Conservation (phyloP, 2,888 invertebrate species). For the Nematopogon swammerdamellus region DNA sequence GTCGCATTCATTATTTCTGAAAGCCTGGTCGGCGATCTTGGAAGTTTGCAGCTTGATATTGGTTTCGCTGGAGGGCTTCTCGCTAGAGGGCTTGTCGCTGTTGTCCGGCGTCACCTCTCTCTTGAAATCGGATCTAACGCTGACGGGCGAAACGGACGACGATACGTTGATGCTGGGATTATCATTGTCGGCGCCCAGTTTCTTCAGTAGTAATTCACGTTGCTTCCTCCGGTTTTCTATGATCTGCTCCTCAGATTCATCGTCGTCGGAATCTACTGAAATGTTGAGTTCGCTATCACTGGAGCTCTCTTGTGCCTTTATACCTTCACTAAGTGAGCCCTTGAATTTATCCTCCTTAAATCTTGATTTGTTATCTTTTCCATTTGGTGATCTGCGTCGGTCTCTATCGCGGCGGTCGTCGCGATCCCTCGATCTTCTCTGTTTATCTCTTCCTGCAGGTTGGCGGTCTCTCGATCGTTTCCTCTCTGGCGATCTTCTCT, state of each 20-base stretch:
- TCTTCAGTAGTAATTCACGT: constrained; percentile 78
- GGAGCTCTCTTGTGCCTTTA: background rate
- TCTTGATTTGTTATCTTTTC: background rate
- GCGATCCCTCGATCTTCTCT: background rate
- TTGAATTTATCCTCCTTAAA: background rate
- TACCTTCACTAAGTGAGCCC: background rate
- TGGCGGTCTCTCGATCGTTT: background rate
- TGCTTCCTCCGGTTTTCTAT: constrained; percentile 85
- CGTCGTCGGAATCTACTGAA: constrained; percentile 68
- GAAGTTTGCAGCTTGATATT: background rate
- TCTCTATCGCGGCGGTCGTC: background rate
- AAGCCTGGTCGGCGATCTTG: background rate
- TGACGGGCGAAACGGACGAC: constrained; percentile 1
- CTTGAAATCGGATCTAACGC: background rate
- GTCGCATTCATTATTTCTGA: constrained; percentile 36
- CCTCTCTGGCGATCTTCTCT: background rate
- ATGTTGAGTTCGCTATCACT: constrained; percentile 60
- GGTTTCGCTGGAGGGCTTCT: background rate
- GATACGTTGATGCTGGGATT: background rate
- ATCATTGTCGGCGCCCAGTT: constrained; percentile 12
- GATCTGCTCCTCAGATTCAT: constrained; percentile 88
- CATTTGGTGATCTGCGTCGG: background rate
- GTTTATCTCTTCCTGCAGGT: background rate
- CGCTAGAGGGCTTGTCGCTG: background rate
- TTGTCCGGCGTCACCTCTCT: background rate